Base-by-base conservation (phyloP, 2,888 invertebrate genomes). In the Pammene fasciana region DNA sequence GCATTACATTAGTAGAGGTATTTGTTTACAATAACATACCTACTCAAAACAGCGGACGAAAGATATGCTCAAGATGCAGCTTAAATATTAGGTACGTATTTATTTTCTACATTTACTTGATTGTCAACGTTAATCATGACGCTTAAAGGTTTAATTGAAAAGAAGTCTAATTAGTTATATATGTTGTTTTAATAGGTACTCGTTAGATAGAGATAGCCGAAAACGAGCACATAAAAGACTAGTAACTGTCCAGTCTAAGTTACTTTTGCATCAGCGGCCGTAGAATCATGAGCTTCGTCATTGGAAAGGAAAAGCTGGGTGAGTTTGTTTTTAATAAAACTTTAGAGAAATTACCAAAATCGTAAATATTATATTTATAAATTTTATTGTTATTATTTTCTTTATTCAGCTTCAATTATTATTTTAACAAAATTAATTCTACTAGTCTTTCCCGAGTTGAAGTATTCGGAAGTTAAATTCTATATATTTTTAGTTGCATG, bases 291-390 rank as follows among this genome's bases (percentile, higher is more conserved):
- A 76, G 76, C 65, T 74, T 80, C 57, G 14, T 81, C 67, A 83
- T 91, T 67, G 89, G 88, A 64, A 91, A 87, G 75, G 89, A 88
- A n/a, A 77, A 65, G 36, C 72, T 90, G 76, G 84, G 92, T 92
- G 72, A 87, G 85, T 60, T 13, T 38, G 7, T 54, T n/a, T 61
- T 94, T 18, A 38, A 5, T 0, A 14, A 5, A 9, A 9, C 8
- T 26, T 26, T 26, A 26, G 26, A 26, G 26, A 26, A 26, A 26
- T 26, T 26, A 26, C 1, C 26, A 26, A 26, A 26, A 26, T 26
- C 26, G 4, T 1, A 1, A 26, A 26, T 26, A 26, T 26, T 1
- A 26, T 26, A 26, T 26, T 26, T 26, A n/a, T n/a, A n/a, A n/a
- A n/a, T n/a, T n/a, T n/a, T n/a, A n/a, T n/a, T n/a, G n/a, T n/a